Evolutionary conservation across 2,888 invertebrate genomes (phyloP), one percentile per base, ranked within the genome.

Genomic region (Chrysodeixis includens): DNA sequence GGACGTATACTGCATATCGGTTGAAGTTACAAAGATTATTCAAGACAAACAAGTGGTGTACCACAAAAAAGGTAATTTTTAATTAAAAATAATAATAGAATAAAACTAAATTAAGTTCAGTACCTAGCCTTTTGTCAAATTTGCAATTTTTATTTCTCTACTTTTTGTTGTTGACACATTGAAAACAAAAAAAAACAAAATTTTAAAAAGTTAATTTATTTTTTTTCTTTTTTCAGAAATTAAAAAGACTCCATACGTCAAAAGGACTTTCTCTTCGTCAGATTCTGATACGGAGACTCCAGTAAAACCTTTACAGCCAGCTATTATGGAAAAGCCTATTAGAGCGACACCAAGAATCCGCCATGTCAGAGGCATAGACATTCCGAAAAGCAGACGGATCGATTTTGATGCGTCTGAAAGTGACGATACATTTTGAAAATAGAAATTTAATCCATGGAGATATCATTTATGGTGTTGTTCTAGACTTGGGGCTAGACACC

Each of bases 341-440:
- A 66, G 71, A 53, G 14, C 30, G 7, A 86, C 85, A 0, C 86
- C 86, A 5, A 80, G 53, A 59, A 57, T 59, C 12, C 74, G 65
- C 30, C 78, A 66, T 30, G 59, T 30, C 20, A 76, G 58, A 64
- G 82, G 79, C 1, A 61, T 69, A 0, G 65, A 79, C 53, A 58
- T 75, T 12, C 73, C 67, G 0, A 75, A 49, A 46, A 64, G 58
- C 9, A 77, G 73, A 59, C 74, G 74, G 40, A 67, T 86, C 9
- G 66, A 86, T 56, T 86, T 86, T 49, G 78, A 85, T 67, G 58
- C 82, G 35, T 56, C 72, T 9, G 85, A 86, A 74, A 66, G 80
- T 22, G 56, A 51, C 1, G 1, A 12, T 30, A 52, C 16, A n/a
- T n/a, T 30, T 55, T 64, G 10, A 59, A 30, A 12, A 10, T 3